Conservation (phyloP, 35 echinoderm and acorn worm genomes). For the Eucidaris tribuloides region DNA sequence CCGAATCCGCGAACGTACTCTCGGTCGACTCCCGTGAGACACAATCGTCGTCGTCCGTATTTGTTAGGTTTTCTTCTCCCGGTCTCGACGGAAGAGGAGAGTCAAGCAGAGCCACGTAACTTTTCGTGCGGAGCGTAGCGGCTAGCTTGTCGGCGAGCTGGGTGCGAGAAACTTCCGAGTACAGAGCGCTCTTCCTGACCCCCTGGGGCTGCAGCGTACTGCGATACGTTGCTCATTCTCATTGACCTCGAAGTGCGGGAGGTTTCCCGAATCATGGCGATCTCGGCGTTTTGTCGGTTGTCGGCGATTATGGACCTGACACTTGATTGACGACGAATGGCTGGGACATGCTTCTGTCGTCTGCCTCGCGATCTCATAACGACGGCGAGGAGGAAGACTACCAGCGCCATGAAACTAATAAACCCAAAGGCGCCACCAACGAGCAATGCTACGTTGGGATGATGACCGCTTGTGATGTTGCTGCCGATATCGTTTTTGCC, state of each 20-base stretch:
- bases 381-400: slow-evolving; percentile 8
- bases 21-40: neutral
- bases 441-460: neutral
- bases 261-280: too few relatives aligned
- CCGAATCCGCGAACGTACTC: neutral
- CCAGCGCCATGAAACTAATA: neutral
- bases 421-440: neutral
- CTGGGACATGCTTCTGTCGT: neutral
- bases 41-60: neutral
- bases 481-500: neutral
- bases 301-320: too few relatives aligned
- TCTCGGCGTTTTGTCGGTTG: too few relatives aligned
- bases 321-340: too few relatives aligned
- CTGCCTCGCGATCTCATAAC: neutral
- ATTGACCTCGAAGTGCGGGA: too few relatives aligned
- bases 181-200: neutral
- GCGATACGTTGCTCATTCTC: too few relatives aligned
- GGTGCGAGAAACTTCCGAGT: neutral
- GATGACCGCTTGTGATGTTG: neutral
- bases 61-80: neutral
- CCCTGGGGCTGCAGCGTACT: too few relatives aligned
- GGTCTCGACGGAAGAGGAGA: neutral
- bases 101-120: neutral
- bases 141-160: slow-evolving; percentile 14
- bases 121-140: neutral